Evolutionary conservation across 2,113 vertebrate species (phyloP).

Genomic region (Capreolus pygargus): DNA sequence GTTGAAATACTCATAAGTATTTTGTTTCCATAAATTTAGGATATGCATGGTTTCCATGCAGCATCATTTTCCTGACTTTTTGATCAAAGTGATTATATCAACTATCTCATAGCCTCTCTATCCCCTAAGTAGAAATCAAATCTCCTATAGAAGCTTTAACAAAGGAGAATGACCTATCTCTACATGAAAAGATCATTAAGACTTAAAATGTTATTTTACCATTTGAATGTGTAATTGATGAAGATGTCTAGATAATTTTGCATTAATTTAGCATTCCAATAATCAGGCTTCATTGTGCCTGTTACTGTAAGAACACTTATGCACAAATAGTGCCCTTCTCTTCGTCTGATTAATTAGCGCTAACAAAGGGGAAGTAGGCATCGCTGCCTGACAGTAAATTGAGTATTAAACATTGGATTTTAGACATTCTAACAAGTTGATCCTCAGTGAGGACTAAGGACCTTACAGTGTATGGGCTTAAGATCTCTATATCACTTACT

Average conservation of each 20-base stretch:
- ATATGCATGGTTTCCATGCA: accelerated
- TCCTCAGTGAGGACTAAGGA: neutral
- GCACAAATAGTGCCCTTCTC: neutral
- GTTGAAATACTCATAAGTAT: neutral
- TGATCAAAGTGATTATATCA: neutral
- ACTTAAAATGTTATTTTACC: slow-evolving; percentile 37
- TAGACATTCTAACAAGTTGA: neutral
- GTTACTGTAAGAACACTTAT: neutral
- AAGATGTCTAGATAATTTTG: slow-evolving; percentile 28
- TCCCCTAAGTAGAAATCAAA: neutral
- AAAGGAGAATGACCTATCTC: neutral
- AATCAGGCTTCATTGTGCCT: slow-evolving; percentile 5
- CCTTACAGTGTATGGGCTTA: neutral
- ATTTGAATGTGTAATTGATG: slow-evolving; percentile 39
- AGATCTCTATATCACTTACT: neutral
- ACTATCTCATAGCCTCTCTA: neutral
- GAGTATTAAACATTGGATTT: neutral
- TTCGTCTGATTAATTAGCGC: neutral
- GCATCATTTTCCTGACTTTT: neutral
- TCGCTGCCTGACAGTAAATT: neutral
- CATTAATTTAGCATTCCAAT: slow-evolving; percentile 25
- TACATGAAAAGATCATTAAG: slow-evolving; percentile 9
- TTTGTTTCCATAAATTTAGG: neutral
- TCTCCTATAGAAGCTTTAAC: slow-evolving; percentile 2
- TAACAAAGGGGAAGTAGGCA: neutral